phyloP scores from a whole-genome alignment of 2,888 invertebrate species.

The Neelides folsomi region DNA sequence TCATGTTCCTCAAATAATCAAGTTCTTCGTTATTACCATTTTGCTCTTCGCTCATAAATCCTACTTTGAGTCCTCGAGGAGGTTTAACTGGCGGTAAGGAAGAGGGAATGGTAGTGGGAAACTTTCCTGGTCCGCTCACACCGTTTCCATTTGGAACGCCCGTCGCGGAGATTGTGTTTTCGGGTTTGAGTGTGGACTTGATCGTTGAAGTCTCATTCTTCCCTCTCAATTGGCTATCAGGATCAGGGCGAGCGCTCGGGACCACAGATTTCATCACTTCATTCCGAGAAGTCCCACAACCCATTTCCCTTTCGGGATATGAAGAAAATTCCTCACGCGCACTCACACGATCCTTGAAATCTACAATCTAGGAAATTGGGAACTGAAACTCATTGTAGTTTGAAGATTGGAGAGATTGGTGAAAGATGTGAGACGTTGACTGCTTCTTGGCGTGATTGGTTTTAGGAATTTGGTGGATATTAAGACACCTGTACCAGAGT shows the following conservation, averaged over 20 bases:
- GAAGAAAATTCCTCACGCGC: too few species aligned
- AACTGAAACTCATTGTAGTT: too few species aligned
- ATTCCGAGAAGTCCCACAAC: constrained; percentile 31
- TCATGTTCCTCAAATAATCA: constrained; percentile 8
- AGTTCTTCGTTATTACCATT: constrained; percentile 7
- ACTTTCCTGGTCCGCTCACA: constrained; percentile 8
- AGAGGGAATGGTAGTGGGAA: constrained; percentile 9
- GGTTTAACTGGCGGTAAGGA: constrained; percentile 31
- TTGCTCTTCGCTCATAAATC: constrained; percentile 20
- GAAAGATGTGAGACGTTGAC: too few species aligned
- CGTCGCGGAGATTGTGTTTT: constrained; percentile 28
- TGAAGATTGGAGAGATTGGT: too few species aligned
- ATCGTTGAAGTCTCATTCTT: constrained; percentile 9
- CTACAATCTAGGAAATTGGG: too few species aligned
- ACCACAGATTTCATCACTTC: constrained; percentile 29
- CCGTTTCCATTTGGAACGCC: constrained; percentile 17
- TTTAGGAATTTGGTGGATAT: too few species aligned
- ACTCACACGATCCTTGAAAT: too few species aligned
- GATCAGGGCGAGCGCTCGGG: constrained; percentile 1
- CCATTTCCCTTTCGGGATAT: constrained; percentile 14
- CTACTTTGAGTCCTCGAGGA: constrained; percentile 21
- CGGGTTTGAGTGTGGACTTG: constrained; percentile 19
- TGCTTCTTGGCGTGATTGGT: too few species aligned
- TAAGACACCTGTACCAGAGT: too few species aligned
- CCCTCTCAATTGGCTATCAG: constrained; percentile 10